These are phyloP conservation scores for Tenualosa ilisha DNA, from an alignment of 2,797 vertebrate genomes.

Conservation along the genomic window DNA sequence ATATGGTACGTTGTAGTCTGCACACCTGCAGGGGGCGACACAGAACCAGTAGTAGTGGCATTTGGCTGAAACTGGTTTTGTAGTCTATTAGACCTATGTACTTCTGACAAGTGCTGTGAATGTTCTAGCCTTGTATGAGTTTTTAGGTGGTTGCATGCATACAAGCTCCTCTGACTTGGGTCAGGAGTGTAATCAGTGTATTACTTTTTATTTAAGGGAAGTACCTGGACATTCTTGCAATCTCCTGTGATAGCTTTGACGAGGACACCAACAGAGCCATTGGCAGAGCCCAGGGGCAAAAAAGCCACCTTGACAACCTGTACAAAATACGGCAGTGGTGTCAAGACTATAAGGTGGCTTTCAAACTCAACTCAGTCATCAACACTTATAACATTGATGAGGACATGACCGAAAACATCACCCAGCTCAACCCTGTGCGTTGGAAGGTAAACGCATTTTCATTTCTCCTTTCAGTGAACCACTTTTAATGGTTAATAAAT, in stretches of 20 bases:
- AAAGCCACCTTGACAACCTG: constrained; percentile 87
- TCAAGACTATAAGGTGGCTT: constrained; percentile 84
- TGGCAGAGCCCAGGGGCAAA: constrained; percentile 85
- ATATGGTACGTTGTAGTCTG: constrained; percentile 76
- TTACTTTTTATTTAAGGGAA: constrained; percentile 70
- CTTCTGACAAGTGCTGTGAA: background rate
- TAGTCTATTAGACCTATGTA: background rate
- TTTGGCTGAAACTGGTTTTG: too few relatives aligned
- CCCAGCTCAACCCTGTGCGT: constrained; percentile 82
- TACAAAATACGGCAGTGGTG: constrained; percentile 85
- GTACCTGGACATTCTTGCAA: constrained; percentile 88
- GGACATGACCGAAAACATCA: constrained; percentile 84
- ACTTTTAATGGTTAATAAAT: background rate
- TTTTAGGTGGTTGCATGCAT: background rate
- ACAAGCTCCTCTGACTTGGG: background rate
- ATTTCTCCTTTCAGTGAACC: background rate
- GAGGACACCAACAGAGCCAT: constrained; percentile 88
- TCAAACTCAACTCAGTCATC: constrained; percentile 96
- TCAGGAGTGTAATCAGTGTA: background rate
- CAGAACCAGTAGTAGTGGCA: constrained; percentile 25
- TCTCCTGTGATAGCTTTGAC: constrained; percentile 94
- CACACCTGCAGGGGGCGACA: background rate
- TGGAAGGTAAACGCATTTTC: constrained; percentile 82
- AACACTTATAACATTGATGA: constrained; percentile 89
- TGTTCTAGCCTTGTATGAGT: background rate